Conservation (phyloP, 2,797 vertebrate genomes). For the Enteromius fasciolatus region DNA sequence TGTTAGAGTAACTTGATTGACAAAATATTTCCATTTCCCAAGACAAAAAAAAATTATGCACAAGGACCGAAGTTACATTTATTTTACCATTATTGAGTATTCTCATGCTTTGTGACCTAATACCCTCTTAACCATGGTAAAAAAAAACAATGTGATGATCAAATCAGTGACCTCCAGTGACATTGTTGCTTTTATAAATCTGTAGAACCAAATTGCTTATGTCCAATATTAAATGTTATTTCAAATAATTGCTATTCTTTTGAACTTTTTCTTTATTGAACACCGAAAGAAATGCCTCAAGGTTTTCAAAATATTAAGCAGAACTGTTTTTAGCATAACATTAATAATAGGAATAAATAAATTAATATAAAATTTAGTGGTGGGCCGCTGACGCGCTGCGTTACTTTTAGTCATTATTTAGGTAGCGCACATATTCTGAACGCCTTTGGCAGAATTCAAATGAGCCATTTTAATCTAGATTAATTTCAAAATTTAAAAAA, state of each 20-base stretch:
- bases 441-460: no score
- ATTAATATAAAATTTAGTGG: not conserved
- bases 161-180: not conserved
- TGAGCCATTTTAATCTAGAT: no score
- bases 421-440: no score
- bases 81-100: not conserved
- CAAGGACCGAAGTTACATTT: not conserved
- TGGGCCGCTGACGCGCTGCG: no score
- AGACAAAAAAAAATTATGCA: not conserved
- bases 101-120: not conserved
- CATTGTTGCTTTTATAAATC: not conserved
- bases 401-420: no score
- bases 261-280: no score
- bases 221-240: not conserved
- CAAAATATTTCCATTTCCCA: not conserved
- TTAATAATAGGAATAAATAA: not conserved
- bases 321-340: not conserved
- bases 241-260: not conserved
- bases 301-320: not conserved
- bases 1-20: not conserved
- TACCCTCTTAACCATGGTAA: not conserved
- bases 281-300: no score
- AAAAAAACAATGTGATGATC: not conserved
- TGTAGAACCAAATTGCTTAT: not conserved
- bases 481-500: no score